A percentile compares a stretch with the other conserved stretches of the same genome.
Evolutionary conservation across 2,797 vertebrate genomes (phyloP).

Genomic region (Gallinago nigripennis): DNA sequence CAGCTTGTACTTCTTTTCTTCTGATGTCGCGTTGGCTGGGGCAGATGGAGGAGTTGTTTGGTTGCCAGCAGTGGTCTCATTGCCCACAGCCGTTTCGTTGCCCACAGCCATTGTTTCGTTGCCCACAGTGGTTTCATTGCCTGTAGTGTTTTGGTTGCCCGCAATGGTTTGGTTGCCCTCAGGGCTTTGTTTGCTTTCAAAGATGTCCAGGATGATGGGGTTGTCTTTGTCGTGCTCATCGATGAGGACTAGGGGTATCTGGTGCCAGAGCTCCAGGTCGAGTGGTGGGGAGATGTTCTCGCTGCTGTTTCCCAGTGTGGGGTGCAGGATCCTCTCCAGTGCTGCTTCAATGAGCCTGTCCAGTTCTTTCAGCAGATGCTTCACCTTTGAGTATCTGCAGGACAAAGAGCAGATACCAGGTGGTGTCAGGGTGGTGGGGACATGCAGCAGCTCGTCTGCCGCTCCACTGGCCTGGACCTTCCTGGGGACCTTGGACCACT

Average conservation of each 20-base stretch:
- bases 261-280: constrained; percentile 72
- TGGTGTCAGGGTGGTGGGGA: fast-evolving
- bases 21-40: neutral
- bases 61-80: neutral
- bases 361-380: constrained; percentile 72
- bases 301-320: neutral
- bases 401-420: neutral
- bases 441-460: fast-evolving
- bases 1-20: constrained; percentile 74
- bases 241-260: constrained; percentile 80
- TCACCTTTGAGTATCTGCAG: constrained; percentile 76
- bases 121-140: fast-evolving
- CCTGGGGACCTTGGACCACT: fast-evolving
- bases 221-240: constrained; percentile 67
- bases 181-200: constrained; percentile 25
- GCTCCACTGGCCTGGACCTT: neutral
- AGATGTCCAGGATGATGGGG: constrained; percentile 70
- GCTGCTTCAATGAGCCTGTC: constrained; percentile 76
- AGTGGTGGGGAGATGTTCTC: neutral
- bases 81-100: fast-evolving
- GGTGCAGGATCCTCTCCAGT: constrained; percentile 74
- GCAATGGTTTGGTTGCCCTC: fast-evolving
- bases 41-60: neutral
- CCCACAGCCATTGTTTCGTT: fast-evolving
- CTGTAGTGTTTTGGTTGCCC: fast-evolving